Conservation (phyloP, 2,113 vertebrate species). For the Paramisgurnus dabryanus region DNA sequence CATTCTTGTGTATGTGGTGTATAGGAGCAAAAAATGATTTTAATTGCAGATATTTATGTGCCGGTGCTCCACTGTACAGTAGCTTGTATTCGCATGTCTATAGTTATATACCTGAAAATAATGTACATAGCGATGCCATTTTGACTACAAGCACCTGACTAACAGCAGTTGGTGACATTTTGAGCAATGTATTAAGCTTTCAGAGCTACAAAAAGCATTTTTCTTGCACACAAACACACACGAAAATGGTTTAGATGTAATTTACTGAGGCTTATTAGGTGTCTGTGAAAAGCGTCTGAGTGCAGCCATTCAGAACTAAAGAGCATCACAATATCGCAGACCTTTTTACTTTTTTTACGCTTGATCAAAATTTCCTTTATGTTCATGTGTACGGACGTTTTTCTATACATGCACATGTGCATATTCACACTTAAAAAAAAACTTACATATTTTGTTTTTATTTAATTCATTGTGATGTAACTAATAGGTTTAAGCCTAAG, state of each 20-base stretch:
- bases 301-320: conserved; percentile 27
- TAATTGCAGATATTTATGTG: conserved; percentile 31
- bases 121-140: conserved; percentile 51
- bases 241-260: neutral
- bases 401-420: conserved; percentile 36
- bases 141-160: conserved; percentile 41
- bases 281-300: conserved; percentile 38
- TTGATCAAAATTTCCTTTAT: conserved; percentile 16
- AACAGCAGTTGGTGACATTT: conserved; percentile 29
- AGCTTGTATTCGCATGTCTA: conserved; percentile 42
- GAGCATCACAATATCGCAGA: conserved; percentile 37
- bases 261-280: conserved; percentile 34
- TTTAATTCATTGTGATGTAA: conserved; percentile 88
- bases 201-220: conserved; percentile 5
- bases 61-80: conserved; percentile 45
- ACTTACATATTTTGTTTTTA: conserved; percentile 74
- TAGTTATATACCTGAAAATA: conserved; percentile 37
- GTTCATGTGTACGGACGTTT: conserved; percentile 37
- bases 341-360: conserved; percentile 37
- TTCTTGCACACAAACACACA: conserved; percentile 10
- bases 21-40: conserved; percentile 45
- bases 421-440: conserved; percentile 73
- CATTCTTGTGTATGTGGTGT: conserved; percentile 49
- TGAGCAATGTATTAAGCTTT: conserved; percentile 35
- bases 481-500: conserved; percentile 85